Evolutionary conservation across 2,888 invertebrate species (phyloP), one percentile per base, ranked within the genome.

Genomic region (Vanessa cardui): DNA sequence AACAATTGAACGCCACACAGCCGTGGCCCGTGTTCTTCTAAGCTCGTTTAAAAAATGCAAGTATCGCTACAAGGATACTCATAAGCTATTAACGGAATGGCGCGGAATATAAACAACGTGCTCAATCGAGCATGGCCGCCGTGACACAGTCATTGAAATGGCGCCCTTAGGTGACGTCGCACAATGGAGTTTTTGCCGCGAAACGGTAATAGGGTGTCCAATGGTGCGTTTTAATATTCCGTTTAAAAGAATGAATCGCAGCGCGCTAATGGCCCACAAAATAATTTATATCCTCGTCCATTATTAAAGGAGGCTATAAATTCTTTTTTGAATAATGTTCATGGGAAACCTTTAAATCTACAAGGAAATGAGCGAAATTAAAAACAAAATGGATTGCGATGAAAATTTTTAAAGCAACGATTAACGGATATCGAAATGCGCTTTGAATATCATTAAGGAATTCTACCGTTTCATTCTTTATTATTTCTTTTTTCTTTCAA

Each of bases 91-190:
- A 70, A 58, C 70, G 60, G 50, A 33, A 70, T 63, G 58, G 63
- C 67, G 54, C 67, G 67, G 66, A 66, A 58, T 68, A 64, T 65
- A 68, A 76, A 71, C 73, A 79, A 60, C 69, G 69, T 77, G 78
- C 72, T 74, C 79, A 77, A 78, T 78, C 77, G 83, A 80, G 82
- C 76, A 77, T 77, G 75, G 72, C 72, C 66, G 71, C 74, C 73
- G 72, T 73, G 77, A 78, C 74, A 67, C 52, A 72, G 72, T 77
- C 77, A 81, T 83, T 80, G 78, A 81, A 85, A 85, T 80, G 76
- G 79, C 69, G 72, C 70, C 71, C 73, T 70, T 70, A 71, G 62
- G 47, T 50, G 50, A 45, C 65, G 61, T 33, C 21, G 16, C 56
- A 71, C 72, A 77, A 72, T 69, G 73, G 66, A 71, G 66, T 69